Conservation (phyloP, 2,797 vertebrate genomes). For the Esox masquinongy region DNA sequence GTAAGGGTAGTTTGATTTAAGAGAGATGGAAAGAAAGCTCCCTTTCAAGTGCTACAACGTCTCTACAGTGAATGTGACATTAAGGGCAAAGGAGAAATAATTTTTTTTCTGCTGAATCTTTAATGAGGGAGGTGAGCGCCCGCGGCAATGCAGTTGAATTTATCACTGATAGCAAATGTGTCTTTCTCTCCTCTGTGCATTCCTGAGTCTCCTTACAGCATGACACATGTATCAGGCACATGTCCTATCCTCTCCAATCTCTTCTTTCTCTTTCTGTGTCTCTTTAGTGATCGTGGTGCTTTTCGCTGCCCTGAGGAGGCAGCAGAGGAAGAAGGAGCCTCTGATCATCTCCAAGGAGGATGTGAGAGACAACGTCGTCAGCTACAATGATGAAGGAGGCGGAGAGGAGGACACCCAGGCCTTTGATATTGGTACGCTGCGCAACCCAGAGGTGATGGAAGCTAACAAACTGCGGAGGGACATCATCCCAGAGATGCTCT, state of each 20-base stretch:
- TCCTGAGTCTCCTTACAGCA: constrained; percentile 65
- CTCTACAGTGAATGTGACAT: constrained; percentile 52
- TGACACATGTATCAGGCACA: constrained; percentile 69
- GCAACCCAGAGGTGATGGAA: constrained; percentile 93
- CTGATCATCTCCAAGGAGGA: constrained; percentile 98
- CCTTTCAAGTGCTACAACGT: constrained; percentile 34
- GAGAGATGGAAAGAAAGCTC: constrained; percentile 28
- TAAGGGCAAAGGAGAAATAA: constrained; percentile 47
- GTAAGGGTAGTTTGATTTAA: constrained; percentile 4
- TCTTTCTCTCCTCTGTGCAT: constrained; percentile 55
- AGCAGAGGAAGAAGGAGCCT: constrained; percentile 97
- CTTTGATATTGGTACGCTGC: constrained; percentile 95
- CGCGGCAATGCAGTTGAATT: constrained; percentile 65
- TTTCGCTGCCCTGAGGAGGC: constrained; percentile 92
- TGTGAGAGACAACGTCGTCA: constrained; percentile 98
- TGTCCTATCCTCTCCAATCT: constrained; percentile 47
- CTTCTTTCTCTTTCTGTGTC: constrained; percentile 30
- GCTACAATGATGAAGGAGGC: constrained; percentile 97
- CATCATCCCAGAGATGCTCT: constrained; percentile 91
- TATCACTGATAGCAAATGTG: constrained; percentile 71
- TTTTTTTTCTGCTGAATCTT: constrained; percentile 63
- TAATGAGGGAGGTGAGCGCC: constrained; percentile 70
- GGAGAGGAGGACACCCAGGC: constrained; percentile 99
- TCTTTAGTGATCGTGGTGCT: constrained; percentile 93
- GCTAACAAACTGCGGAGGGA: constrained; percentile 93